Evolutionary conservation across 2,888 invertebrate species (phyloP), one percentile per base, ranked within the genome.

Genomic region (Eristalis arbustorum): DNA sequence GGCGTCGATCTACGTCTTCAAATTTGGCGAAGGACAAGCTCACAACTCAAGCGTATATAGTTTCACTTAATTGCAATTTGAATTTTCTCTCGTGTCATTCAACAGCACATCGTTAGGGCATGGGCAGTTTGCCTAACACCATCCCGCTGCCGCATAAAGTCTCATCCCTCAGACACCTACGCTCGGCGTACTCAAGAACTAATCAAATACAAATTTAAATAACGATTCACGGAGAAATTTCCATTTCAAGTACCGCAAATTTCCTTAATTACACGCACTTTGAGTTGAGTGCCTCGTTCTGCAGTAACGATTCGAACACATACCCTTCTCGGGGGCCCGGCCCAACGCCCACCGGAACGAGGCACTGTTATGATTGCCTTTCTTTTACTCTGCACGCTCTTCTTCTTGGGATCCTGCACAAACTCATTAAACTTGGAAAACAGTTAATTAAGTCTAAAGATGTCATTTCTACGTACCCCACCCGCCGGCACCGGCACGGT

Each of bases 381-480:
- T 74, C 68, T 68, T 56, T n/a, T 31, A 3, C 18, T 28, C 31
- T 34, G 18, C 34, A 6, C 13, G 18, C 3, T n/a, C 63, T 18
- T n/a, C 57, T 61, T 63, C 56, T 68, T 56, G 61, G 62, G 56
- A 37, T 73, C 40, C 62, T 56, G 67, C 68, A 74, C 49, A 75
- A 79, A 74, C 74, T 71, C 67, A 81, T 71, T 77, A 66, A 85
- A 81, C 77, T 82, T 69, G 64, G 63, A 69, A 74, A 85, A 66
- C 77, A 77, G 85, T 81, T 81, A 85, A 78, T 82, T 85, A 82
- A 82, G 69, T 74, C 64, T 82, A 71, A 68, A 66, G 66, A 76
- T 81, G 80, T 61, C 73, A 81, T 77, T 77, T 73, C 68, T 18
- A 64, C 62, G 71, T 59, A 67, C 23, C 63, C 72, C 64, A 57